These are phyloP conservation scores for Laterallus jamaicensis DNA, from an alignment of 2,113 vertebrate genomes.

Conservation along the genomic window DNA sequence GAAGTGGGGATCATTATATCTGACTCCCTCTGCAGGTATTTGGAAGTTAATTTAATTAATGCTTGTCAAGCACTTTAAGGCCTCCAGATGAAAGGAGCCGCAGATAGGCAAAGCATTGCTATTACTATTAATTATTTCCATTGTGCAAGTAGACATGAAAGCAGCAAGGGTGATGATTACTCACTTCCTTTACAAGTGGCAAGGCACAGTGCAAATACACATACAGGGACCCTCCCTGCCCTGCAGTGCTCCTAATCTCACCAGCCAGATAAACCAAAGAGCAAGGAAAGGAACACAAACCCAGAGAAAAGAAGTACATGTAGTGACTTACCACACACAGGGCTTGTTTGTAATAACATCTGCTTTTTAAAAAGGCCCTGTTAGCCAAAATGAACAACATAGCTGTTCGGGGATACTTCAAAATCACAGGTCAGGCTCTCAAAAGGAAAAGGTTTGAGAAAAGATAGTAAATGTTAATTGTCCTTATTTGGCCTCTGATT, in stretches of 20 bases:
- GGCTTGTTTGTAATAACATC: background rate
- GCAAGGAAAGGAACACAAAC: background rate
- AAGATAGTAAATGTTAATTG: background rate
- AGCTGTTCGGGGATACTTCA: background rate
- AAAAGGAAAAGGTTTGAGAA: background rate
- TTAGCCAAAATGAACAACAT: background rate
- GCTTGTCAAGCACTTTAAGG: constrained; percentile 59
- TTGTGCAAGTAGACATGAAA: constrained; percentile 69
- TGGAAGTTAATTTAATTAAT: constrained; percentile 59
- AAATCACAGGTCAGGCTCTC: background rate
- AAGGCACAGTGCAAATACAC: constrained; percentile 30
- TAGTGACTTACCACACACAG: background rate
- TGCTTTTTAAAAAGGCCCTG: background rate
- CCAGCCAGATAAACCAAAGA: constrained; percentile 14
- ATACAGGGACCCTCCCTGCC: constrained; percentile 47
- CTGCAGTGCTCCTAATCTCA: constrained; percentile 39
- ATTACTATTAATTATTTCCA: constrained; percentile 62
- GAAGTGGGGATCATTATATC: constrained; percentile 43
- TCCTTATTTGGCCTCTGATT: background rate
- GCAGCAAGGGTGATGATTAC: constrained; percentile 50
- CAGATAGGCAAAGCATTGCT: constrained; percentile 64
- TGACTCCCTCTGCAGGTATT: constrained; percentile 52
- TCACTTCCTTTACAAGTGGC: constrained; percentile 57
- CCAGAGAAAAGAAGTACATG: background rate
- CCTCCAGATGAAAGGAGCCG: constrained; percentile 54